phyloP scores from a whole-genome alignment of 2,113 vertebrate species.

The Cyprinodon variegatus region DNA sequence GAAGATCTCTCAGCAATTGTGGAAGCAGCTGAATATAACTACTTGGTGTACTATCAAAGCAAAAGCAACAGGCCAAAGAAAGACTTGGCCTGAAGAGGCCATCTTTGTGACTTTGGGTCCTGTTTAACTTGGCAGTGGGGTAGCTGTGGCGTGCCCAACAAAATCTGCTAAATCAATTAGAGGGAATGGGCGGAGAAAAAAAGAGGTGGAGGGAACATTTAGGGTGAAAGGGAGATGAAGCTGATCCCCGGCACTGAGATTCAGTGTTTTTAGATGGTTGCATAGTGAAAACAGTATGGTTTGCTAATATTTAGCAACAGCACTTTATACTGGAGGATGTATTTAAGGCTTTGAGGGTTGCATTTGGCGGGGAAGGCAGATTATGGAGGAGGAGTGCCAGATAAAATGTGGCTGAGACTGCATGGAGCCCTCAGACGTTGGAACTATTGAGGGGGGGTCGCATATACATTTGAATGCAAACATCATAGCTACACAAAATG shows the following conservation, averaged over 20 bases:
- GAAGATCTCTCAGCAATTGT: slow-evolving; percentile 39
- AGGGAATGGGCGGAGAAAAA: slow-evolving; percentile 30
- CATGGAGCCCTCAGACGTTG: slow-evolving; percentile 66
- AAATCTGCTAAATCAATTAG: slow-evolving; percentile 76
- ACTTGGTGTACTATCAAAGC: slow-evolving; percentile 54
- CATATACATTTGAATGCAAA: slow-evolving; percentile 40
- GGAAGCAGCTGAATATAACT: slow-evolving; percentile 20
- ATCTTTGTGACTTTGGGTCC: slow-evolving; percentile 62
- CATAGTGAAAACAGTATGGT: slow-evolving; percentile 59
- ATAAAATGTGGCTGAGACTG: slow-evolving; percentile 74
- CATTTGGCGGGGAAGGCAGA: slow-evolving; percentile 62
- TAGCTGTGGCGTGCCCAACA: slow-evolving; percentile 58
- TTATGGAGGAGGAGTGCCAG: slow-evolving; percentile 77
- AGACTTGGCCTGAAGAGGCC: slow-evolving; percentile 22
- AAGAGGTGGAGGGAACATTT: slow-evolving; percentile 39
- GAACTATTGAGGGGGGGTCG: slow-evolving; percentile 18
- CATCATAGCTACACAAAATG: slow-evolving; percentile 18
- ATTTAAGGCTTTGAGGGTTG: slow-evolving; percentile 71
- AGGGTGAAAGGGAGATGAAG: slow-evolving; percentile 49
- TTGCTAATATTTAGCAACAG: slow-evolving; percentile 58
- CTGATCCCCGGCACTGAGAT: slow-evolving; percentile 38
- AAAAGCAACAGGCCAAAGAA: slow-evolving; percentile 46
- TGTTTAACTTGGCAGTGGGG: slow-evolving; percentile 73
- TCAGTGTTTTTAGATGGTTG: slow-evolving; percentile 35
- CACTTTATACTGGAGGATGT: slow-evolving; percentile 57